Base-by-base conservation (phyloP, 2,888 invertebrate species). In the Sphaerolaimus hirsutus region DNA sequence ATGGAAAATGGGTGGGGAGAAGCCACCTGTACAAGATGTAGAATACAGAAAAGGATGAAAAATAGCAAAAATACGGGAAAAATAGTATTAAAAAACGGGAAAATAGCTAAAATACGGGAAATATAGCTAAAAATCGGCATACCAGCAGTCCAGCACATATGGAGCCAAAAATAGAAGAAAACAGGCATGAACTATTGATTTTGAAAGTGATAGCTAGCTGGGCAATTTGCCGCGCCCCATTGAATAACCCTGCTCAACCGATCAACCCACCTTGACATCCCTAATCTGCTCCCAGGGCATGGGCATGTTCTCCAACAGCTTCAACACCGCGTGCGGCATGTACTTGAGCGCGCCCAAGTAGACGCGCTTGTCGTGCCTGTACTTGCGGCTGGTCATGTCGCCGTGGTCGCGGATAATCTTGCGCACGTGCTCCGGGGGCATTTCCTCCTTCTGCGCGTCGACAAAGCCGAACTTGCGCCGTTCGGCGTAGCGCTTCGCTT, bases 241-340 rank as follows among this genome's bases (percentile, higher is more conserved):
- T 12, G 17, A 32, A 32, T 12, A 32, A 32, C 32, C 32, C 32
- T 12, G 7, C 32, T 12, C 7, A 38, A 41, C 23, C 2, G 27
- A 7, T 24, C 12, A 3, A 21, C 36, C 25, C 14, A 55, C 89
- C 68, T 84, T 82, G 0, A 91, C 89, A 66, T 97, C 97, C 50
- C 97, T 73, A 51, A 99, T 97, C 69, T 99, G 97, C 66, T 99
- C 97, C 97, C 97, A 99, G 0, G 97, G 97, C 97, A 97, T 97
- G 0, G 97, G 97, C 97, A 99, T 99, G 66, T 99, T 99, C 66
- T 99, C 97, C 49, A 99, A 67, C 1, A 99, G 73, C 63, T 99
- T 99, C 72, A 99, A 77, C 5, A 99, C 91, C 7, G 97, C 97
- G 71, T 99, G 97, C 1, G 97, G 97, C 93, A 99, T 97, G 63